Conservation (phyloP, 2,797 vertebrate species). For the Staurois parvus region DNA sequence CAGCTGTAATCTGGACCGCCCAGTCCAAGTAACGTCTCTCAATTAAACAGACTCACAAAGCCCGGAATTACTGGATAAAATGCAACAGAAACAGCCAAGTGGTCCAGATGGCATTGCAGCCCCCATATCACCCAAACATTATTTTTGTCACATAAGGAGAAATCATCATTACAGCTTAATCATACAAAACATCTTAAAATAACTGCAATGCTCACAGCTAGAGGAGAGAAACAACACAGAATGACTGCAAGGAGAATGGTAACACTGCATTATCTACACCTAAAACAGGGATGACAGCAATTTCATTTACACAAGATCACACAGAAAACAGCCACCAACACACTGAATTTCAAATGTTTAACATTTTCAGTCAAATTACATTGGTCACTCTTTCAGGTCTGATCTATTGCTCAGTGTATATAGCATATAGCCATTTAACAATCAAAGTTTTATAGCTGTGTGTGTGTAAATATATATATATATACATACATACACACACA, state of each 20-base stretch:
- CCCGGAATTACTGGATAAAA: constrained; percentile 16
- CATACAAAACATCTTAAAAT: constrained; percentile 35
- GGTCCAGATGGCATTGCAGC: constrained; percentile 43
- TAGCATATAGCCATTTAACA: no score
- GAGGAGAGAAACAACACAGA: not conserved
- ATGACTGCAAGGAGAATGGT: not conserved
- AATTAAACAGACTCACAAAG: not conserved
- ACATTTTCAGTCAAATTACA: no score
- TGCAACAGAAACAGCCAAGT: constrained; percentile 27
- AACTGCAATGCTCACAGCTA: not conserved
- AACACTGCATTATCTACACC: not conserved
- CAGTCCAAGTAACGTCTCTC: constrained; percentile 8
- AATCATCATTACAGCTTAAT: constrained; percentile 33
- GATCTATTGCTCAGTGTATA: no score
- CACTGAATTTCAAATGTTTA: no score
- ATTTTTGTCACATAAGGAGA: constrained; percentile 41
- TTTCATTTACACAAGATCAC: no score
- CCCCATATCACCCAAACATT: constrained; percentile 47
- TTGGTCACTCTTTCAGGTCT: no score
- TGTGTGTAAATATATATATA: no score
- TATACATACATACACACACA: no score
- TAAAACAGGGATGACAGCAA: no score
- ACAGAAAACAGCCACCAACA: no score
- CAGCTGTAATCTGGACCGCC: constrained; percentile 38
- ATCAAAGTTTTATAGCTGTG: no score